Evolutionary conservation across 2,797 vertebrate species (phyloP).

Genomic region (Notolepis coatsorum): DNA sequence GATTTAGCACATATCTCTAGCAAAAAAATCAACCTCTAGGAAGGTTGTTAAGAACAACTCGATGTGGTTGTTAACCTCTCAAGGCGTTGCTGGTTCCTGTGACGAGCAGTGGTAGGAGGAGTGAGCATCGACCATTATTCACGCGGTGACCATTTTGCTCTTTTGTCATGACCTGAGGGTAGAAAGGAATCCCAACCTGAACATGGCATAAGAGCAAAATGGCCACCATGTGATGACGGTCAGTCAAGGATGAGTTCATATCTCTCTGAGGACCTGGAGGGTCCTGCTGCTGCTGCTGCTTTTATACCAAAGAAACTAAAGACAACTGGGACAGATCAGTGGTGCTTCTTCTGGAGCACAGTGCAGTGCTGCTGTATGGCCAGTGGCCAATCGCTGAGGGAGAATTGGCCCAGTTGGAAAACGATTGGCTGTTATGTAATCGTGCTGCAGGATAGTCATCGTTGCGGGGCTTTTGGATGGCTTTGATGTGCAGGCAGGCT

Average conservation of each 20-base stretch:
- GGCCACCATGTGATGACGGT: too few species aligned
- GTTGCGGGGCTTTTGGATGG: conserved; percentile 25
- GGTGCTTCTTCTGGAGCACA: neutral
- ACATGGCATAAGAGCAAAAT: too few species aligned
- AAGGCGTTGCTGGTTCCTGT: neutral
- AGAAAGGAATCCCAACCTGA: too few species aligned
- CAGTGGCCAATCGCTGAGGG: conserved; percentile 50
- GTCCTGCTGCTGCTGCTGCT: conserved; percentile 33
- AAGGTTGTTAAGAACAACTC: too few species aligned
- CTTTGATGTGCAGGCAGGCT: neutral
- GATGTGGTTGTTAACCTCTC: neutral
- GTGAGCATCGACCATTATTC: neutral
- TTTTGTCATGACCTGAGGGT: too few species aligned
- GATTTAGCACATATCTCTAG: too few species aligned
- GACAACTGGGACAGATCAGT: conserved; percentile 67
- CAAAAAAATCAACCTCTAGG: too few species aligned
- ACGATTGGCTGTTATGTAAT: conserved; percentile 65
- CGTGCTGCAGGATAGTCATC: conserved; percentile 41
- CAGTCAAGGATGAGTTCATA: conserved; percentile 2
- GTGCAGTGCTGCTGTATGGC: conserved; percentile 63
- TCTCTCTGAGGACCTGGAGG: conserved; percentile 45
- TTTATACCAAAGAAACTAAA: conserved; percentile 62
- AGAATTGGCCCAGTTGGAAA: conserved; percentile 39
- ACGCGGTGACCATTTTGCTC: too few species aligned
- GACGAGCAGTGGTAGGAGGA: neutral